Percentiles rank a stretch among this genome's conserved stretches.
Evolutionary conservation across 2,888 invertebrate species (phyloP).

Genomic region (Cantharis flavilabris): DNA sequence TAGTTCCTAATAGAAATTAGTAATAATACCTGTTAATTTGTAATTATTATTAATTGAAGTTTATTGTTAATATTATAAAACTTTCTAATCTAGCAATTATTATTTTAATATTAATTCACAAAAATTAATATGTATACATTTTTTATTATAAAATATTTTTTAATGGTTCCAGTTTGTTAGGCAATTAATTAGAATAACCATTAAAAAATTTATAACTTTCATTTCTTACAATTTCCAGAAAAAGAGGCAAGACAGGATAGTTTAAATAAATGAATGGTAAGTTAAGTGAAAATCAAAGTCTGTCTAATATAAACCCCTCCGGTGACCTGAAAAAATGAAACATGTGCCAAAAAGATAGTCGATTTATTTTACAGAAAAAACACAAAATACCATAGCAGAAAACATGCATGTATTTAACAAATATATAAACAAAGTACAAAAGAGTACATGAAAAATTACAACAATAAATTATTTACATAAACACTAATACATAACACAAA

Average conservation of each 20-base stretch:
- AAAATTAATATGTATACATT: neutral
- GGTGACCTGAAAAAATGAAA: conserved; percentile 67
- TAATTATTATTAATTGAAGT: neutral
- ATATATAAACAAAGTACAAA: conserved; percentile 44
- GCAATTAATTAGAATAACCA: neutral
- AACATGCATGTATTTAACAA: conserved; percentile 39
- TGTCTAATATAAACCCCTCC: conserved; percentile 66
- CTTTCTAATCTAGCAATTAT: neutral
- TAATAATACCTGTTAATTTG: neutral
- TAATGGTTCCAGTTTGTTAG: neutral
- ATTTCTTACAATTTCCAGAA: neutral
- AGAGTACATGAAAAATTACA: conserved; percentile 35
- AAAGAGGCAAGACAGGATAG: conserved; percentile 24
- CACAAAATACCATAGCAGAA: conserved; percentile 38
- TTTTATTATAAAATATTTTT: neutral
- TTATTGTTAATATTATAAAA: neutral
- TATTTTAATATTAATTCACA: neutral
- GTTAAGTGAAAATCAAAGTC: conserved; percentile 29
- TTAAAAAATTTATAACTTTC: neutral
- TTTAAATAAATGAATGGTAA: conserved; percentile 25
- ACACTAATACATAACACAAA: neutral
- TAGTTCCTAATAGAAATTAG: neutral
- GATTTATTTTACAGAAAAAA: conserved; percentile 39
- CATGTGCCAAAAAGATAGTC: conserved; percentile 47
- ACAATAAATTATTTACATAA: conserved; percentile 18